These are phyloP conservation scores for Caenorhabditis brenneri DNA, from an alignment of 1,140 invertebrate species.

Conservation along the genomic window DNA sequence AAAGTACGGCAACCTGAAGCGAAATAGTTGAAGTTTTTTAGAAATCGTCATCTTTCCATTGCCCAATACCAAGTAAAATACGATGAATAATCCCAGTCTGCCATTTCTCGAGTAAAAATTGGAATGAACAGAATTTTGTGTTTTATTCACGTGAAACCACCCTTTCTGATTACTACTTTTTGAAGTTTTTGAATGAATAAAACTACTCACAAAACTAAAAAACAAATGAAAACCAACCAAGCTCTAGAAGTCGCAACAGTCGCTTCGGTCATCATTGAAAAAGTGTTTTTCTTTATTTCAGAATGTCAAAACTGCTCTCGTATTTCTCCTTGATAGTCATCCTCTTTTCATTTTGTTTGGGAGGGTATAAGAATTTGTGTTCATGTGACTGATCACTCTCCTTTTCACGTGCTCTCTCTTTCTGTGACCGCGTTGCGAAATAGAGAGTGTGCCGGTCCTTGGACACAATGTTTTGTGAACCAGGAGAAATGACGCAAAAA, in stretches of 20 bases:
- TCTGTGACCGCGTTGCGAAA: conserved; percentile 24
- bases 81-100: background rate
- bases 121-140: background rate
- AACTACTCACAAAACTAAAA: background rate
- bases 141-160: background rate
- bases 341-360: too few relatives aligned
- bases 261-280: background rate
- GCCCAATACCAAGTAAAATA: background rate
- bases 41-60: background rate
- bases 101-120: background rate
- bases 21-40: background rate
- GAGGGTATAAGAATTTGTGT: background rate
- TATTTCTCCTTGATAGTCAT: background rate
- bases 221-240: background rate
- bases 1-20: conserved; percentile 14
- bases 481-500: background rate
- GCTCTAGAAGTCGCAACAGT: background rate
- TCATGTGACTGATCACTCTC: background rate
- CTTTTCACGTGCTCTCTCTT: background rate
- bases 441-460: background rate
- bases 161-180: too few relatives aligned
- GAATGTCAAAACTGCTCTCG: background rate
- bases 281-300: background rate
- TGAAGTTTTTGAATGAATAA: too few relatives aligned
- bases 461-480: conserved; percentile 4